Conservation (phyloP, 2,797 vertebrate genomes). For the Eospalax fontanierii region DNA sequence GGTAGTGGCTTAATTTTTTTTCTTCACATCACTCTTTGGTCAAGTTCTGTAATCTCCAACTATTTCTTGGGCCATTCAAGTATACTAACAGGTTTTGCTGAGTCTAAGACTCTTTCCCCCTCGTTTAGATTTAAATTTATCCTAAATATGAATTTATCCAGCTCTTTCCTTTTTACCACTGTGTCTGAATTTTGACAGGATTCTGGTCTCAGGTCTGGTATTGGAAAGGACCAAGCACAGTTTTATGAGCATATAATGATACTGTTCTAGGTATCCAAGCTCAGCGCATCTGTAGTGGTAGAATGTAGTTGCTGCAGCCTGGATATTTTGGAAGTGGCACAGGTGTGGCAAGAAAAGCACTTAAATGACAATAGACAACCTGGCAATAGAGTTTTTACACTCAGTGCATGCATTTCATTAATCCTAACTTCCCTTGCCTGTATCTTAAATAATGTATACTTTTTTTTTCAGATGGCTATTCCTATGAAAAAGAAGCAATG, state of each 20-base stretch:
- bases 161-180: not conserved
- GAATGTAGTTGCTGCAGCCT: not conserved
- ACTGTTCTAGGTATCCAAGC: not conserved
- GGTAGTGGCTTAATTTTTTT: not conserved
- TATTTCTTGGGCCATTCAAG: not conserved
- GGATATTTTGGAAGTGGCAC: not conserved
- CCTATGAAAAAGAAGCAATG: slow-evolving; percentile 94
- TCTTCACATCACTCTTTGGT: not conserved
- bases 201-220: not conserved
- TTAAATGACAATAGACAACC: not conserved
- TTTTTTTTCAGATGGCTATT: slow-evolving; percentile 93
- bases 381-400: not conserved
- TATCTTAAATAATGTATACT: slow-evolving; percentile 24
- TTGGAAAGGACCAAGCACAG: not conserved
- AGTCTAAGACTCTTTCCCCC: not conserved
- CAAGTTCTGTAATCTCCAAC: not conserved
- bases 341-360: not conserved
- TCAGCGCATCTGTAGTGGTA: not conserved
- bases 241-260: not conserved
- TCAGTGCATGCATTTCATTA: not conserved
- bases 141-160: not conserved
- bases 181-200: not conserved
- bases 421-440: not conserved
- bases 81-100: not conserved
- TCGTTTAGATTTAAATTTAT: too few species aligned